These are phyloP conservation scores for Coracias cyanogaster DNA, from an alignment of 2,797 vertebrate species.

Conservation along the genomic window DNA sequence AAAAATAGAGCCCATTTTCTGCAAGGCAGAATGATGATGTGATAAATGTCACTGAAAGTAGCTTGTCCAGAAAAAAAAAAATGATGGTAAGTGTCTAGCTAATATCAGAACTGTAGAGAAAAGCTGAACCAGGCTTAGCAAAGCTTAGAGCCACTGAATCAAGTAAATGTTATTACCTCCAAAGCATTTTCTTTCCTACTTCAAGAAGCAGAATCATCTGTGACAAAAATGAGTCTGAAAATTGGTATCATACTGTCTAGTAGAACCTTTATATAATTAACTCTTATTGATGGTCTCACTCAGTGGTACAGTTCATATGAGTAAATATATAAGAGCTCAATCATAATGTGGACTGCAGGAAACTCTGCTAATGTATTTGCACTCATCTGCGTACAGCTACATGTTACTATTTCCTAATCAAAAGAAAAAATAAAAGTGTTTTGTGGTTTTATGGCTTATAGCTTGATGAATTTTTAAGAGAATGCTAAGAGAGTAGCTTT, in stretches of 20 bases:
- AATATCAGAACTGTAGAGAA: not conserved
- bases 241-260: not conserved
- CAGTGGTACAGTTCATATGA: not conserved
- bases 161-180: not conserved
- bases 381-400: not conserved
- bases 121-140: not conserved
- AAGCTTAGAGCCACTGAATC: not conserved
- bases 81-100: not conserved
- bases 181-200: not conserved
- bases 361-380: constrained; percentile 17
- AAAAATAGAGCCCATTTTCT: not conserved
- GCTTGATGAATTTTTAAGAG: not conserved
- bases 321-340: not conserved
- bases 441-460: not conserved
- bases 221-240: not conserved
- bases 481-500: not conserved
- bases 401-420: not conserved
- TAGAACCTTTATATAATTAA: not conserved
- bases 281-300: not conserved
- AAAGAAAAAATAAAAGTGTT: not conserved
- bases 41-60: not conserved
- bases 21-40: not conserved
- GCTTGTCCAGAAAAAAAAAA: not conserved
- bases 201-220: not conserved
- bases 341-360: not conserved